phyloP scores from a whole-genome alignment of 2,888 invertebrate species.

The Hydraecia micacea region DNA sequence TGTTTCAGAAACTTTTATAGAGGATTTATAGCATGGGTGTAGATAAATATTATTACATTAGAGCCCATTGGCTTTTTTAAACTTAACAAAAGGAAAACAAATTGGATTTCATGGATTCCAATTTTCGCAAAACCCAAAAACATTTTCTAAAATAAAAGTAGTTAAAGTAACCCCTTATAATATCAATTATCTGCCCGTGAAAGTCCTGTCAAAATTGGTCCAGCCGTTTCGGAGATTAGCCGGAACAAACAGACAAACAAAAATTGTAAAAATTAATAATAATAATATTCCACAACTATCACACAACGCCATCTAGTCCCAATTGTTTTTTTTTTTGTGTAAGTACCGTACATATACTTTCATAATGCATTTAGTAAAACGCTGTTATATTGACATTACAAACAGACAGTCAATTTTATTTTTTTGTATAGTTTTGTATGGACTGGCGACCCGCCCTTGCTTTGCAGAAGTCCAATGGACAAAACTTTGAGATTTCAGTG shows the following conservation, averaged over 20 bases:
- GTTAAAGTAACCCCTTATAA: background rate
- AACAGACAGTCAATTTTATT: background rate
- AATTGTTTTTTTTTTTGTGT: background rate
- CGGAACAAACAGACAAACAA: background rate
- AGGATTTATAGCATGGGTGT: too few relatives aligned
- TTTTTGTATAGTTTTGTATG: background rate
- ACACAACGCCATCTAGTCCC: too few relatives aligned
- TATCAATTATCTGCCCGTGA: background rate
- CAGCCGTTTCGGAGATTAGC: background rate
- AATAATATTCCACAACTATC: too few relatives aligned
- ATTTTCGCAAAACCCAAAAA: background rate
- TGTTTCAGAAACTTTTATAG: too few relatives aligned
- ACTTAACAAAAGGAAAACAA: background rate
- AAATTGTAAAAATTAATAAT: too few relatives aligned
- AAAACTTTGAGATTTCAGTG: background rate
- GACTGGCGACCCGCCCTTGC: background rate
- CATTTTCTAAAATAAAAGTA: background rate
- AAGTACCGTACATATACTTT: background rate
- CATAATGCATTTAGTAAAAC: background rate
- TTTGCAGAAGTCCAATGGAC: background rate
- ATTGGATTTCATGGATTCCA: too few relatives aligned
- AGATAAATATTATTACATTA: too few relatives aligned
- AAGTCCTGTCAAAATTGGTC: background rate
- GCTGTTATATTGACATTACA: background rate
- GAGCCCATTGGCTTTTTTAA: background rate